phyloP scores from a whole-genome alignment of 2,888 invertebrate genomes.

The Cyrtodaria siliqua region DNA sequence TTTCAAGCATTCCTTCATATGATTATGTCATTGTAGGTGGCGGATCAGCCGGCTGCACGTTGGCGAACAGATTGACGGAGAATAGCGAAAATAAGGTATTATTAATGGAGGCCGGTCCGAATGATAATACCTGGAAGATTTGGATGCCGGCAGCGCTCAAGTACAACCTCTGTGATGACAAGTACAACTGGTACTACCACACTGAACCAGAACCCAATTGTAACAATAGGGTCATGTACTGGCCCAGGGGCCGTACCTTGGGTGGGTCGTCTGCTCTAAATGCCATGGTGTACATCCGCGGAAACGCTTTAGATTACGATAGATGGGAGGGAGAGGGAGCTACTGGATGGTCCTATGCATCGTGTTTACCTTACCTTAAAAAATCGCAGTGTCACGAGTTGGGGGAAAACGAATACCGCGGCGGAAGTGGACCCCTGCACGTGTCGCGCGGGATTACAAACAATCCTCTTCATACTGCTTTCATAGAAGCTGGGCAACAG shows the following conservation, averaged over 20 bases:
- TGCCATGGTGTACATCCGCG: slow-evolving; percentile 92
- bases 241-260: slow-evolving; percentile 89
- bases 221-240: slow-evolving; percentile 86
- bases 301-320: slow-evolving; percentile 91
- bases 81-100: slow-evolving; percentile 83
- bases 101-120: slow-evolving; percentile 87
- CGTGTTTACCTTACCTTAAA: slow-evolving; percentile 90
- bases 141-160: slow-evolving; percentile 88
- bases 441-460: slow-evolving; percentile 85
- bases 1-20: slow-evolving; percentile 52
- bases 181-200: slow-evolving; percentile 86
- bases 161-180: slow-evolving; percentile 86
- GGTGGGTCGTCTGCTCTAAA: slow-evolving; percentile 95
- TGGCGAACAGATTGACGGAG: slow-evolving; percentile 86
- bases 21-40: slow-evolving; percentile 87
- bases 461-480: slow-evolving; percentile 86
- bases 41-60: slow-evolving; percentile 87
- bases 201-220: slow-evolving; percentile 86
- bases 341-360: slow-evolving; percentile 91
- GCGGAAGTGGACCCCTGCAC: slow-evolving; percentile 86
- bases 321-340: slow-evolving; percentile 94
- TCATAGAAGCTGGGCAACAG: slow-evolving; percentile 85
- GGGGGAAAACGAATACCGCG: slow-evolving; percentile 86
- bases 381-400: slow-evolving; percentile 87
- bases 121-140: slow-evolving; percentile 87